phyloP scores from a whole-genome alignment of 2,113 vertebrate species.

The Vireo altiloquus region DNA sequence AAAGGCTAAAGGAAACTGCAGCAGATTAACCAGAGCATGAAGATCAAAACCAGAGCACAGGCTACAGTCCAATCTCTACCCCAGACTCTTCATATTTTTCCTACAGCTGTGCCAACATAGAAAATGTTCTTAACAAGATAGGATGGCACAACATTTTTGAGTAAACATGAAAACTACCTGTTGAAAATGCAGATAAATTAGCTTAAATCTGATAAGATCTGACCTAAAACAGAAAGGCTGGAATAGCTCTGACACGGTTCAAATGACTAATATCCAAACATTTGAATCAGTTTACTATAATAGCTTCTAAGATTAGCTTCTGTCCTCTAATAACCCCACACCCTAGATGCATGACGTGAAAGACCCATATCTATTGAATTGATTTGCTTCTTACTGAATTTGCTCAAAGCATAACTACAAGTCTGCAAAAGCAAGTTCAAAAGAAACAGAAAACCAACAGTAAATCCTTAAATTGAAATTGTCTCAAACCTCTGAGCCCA shows the following conservation, averaged over 20 bases:
- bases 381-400: background rate
- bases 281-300: background rate
- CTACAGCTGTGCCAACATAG: background rate
- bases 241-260: background rate
- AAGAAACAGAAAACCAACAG: background rate
- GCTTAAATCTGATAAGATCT: constrained; percentile 9
- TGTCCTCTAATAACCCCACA: background rate
- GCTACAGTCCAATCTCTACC: background rate
- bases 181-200: background rate
- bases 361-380: background rate
- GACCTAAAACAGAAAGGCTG: background rate
- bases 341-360: background rate
- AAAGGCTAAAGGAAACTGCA: background rate
- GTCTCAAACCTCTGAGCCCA: background rate
- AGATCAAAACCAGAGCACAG: background rate
- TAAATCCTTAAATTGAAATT: background rate
- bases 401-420: background rate
- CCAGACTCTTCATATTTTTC: background rate
- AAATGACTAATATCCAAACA: constrained; percentile 45
- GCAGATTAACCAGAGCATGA: background rate
- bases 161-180: background rate
- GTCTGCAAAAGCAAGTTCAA: background rate
- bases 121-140: background rate
- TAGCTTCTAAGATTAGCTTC: background rate
- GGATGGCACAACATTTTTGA: background rate